phyloP scores from a whole-genome alignment of 2,113 vertebrate species.

The Varanus komodoensis region DNA sequence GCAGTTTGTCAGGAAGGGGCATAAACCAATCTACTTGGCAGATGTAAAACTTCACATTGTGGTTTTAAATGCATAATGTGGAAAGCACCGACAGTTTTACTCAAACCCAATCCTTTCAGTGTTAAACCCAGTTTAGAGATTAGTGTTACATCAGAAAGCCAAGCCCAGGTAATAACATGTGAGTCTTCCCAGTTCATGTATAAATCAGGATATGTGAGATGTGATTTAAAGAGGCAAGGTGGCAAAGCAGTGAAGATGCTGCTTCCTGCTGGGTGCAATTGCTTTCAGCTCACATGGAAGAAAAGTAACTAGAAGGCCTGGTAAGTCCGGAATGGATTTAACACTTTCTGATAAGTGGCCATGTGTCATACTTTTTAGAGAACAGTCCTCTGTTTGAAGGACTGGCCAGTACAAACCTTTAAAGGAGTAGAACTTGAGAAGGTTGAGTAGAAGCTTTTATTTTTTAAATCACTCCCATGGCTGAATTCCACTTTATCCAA shows the following conservation, averaged over 20 bases:
- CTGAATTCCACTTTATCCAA: no score
- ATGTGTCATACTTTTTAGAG: background rate
- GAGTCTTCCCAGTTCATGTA: background rate
- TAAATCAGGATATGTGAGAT: background rate
- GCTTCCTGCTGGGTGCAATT: background rate
- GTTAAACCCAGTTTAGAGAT: background rate
- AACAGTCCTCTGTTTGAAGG: no score
- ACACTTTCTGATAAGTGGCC: background rate
- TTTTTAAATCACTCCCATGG: background rate
- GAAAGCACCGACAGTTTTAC: background rate
- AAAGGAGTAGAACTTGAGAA: no score
- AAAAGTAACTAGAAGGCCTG: background rate
- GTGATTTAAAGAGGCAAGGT: background rate
- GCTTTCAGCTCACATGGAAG: background rate
- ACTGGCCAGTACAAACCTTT: no score
- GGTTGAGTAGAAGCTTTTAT: background rate
- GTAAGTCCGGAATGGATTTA: background rate
- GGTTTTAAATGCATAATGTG: background rate
- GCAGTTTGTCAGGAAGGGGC: fast-evolving
- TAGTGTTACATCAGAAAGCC: background rate
- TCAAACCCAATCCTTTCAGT: background rate
- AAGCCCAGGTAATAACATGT: background rate
- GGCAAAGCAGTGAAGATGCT: background rate
- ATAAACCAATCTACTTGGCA: background rate
- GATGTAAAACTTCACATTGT: background rate